Percentiles rank a stretch among this genome's conserved stretches.
Evolutionary conservation across 2,888 invertebrate genomes (phyloP).

Genomic region (Eudasyphora cyanicolor): DNA sequence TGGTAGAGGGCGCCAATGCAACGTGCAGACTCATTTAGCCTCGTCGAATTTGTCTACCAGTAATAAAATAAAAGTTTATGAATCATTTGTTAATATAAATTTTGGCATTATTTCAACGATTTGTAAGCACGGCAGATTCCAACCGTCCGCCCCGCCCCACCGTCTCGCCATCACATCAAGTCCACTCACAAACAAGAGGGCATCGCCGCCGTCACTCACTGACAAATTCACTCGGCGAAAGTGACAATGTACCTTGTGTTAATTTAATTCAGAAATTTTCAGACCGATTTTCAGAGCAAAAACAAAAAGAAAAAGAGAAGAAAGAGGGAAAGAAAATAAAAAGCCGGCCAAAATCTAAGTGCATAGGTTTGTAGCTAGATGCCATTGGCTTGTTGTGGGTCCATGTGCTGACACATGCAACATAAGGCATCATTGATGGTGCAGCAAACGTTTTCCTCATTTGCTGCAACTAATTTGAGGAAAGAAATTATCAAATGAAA

Average conservation of each 20-base stretch:
- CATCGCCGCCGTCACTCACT: conserved; percentile 15
- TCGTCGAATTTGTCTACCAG: conserved; percentile 18
- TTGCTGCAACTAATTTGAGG: neutral
- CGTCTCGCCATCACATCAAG: neutral
- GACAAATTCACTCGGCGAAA: conserved; percentile 4
- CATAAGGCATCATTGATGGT: neutral
- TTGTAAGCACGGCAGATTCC: conserved; percentile 30
- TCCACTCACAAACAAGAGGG: conserved; percentile 14
- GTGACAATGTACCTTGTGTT: conserved; percentile 48
- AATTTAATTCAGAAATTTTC: conserved; percentile 41
- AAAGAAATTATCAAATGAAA: neutral
- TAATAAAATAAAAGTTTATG: conserved; percentile 33
- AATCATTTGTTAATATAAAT: conserved; percentile 32
- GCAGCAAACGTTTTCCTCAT: neutral
- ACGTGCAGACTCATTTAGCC: neutral
- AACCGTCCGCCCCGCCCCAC: neutral
- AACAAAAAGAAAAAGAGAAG: conserved; percentile 10
- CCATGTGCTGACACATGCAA: neutral
- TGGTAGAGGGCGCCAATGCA: neutral
- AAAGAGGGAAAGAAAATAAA: too few relatives aligned
- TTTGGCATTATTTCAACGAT: conserved; percentile 63
- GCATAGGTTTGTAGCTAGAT: neutral
- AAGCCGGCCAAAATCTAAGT: neutral
- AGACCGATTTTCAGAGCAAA: neutral
- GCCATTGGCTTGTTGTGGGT: too few relatives aligned